Percentiles rank a stretch among this genome's conserved stretches.
These are phyloP conservation scores for Periplaneta americana DNA, from an alignment of 1,140 invertebrate genomes.

Conservation along the genomic window DNA sequence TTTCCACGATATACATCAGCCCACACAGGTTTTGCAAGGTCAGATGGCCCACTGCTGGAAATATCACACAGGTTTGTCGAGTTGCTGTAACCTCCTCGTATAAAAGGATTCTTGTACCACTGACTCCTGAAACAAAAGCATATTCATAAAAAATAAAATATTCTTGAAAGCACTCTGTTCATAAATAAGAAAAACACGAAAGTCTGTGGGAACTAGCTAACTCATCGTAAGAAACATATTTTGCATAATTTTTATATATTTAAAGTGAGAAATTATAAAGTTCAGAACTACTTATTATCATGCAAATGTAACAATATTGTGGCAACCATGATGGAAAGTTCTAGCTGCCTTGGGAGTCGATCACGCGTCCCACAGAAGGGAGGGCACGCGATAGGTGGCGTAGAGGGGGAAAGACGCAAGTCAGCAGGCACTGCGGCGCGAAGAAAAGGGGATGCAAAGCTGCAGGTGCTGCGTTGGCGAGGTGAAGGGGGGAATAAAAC, in stretches of 20 bases:
- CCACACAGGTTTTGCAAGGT: conserved; percentile 37
- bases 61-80: conserved; percentile 46
- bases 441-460: neutral
- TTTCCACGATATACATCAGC: neutral
- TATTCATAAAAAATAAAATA: too few relatives aligned
- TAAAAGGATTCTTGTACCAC: conserved; percentile 56
- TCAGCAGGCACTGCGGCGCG: too few relatives aligned
- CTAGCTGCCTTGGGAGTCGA: too few relatives aligned
- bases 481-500: too few relatives aligned
- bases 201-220: neutral
- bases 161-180: too few relatives aligned
- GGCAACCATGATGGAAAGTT: too few relatives aligned
- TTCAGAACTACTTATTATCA: neutral
- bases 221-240: neutral
- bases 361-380: too few relatives aligned
- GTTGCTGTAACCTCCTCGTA: conserved; percentile 60
- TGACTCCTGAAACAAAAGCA: conserved; percentile 48
- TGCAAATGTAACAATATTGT: neutral
- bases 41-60: conserved; percentile 28
- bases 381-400: neutral
- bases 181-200: too few relatives aligned
- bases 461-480: neutral
- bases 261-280: neutral
- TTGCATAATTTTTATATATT: neutral
- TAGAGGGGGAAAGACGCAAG: too few relatives aligned